A percentile compares a stretch with the other conserved stretches of the same genome.
Evolutionary conservation across 1,140 invertebrate genomes (phyloP).

Genomic region (Dysdera silvatica): DNA sequence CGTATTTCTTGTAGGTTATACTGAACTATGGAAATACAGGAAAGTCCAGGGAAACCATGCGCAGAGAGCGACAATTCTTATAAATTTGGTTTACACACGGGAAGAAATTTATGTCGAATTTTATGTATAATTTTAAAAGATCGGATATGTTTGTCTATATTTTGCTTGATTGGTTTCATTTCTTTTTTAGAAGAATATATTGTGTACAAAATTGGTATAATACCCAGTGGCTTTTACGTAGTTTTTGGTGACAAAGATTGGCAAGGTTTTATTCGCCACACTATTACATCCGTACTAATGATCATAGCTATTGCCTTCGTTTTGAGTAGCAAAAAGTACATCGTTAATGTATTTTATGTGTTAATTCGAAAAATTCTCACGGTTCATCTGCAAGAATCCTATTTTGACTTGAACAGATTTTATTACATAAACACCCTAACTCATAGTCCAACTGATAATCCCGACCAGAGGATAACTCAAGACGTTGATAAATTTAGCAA

Average conservation of each 20-base stretch:
- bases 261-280: conserved; percentile 43
- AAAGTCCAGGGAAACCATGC: too few relatives aligned
- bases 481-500: conserved; percentile 51
- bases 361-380: conserved; percentile 47
- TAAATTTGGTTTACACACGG: too few relatives aligned
- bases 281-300: conserved; percentile 42
- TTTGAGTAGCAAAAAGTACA: conserved; percentile 43
- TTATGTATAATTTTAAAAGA: conserved; percentile 17
- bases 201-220: conserved; percentile 49
- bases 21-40: too few relatives aligned
- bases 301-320: conserved; percentile 49
- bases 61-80: too few relatives aligned
- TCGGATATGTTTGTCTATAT: not conserved
- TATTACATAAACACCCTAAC: conserved; percentile 13
- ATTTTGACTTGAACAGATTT: conserved; percentile 44
- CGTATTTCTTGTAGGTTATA: too few relatives aligned
- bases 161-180: conserved; percentile 20
- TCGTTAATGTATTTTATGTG: conserved; percentile 47
- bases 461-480: conserved; percentile 54
- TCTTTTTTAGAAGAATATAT: conserved; percentile 47
- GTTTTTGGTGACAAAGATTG: conserved; percentile 48
- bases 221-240: conserved; percentile 50
- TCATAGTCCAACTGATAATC: conserved; percentile 46
- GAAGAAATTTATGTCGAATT: conserved; percentile 1
- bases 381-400: conserved; percentile 44